Evolutionary conservation across 2,113 vertebrate species (phyloP).

Genomic region (Orycteropus afer): DNA sequence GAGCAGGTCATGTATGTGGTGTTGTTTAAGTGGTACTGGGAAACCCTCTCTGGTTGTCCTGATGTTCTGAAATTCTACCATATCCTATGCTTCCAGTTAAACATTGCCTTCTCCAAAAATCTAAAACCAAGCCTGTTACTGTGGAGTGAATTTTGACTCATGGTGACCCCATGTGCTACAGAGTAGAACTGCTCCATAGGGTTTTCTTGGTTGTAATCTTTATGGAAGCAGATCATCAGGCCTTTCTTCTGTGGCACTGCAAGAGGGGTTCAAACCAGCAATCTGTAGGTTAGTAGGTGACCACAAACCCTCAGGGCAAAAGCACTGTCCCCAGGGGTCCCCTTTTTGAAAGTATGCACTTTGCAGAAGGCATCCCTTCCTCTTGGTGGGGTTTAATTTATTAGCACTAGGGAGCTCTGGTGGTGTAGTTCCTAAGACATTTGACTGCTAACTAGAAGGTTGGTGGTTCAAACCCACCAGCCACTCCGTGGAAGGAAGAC

Average conservation of each 20-base stretch:
- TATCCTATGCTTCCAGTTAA: slow-evolving; percentile 7
- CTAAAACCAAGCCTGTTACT: background rate
- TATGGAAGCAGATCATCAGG: background rate
- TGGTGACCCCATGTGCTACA: background rate
- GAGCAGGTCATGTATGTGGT: background rate
- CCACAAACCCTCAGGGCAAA: background rate
- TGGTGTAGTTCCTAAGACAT: too few relatives aligned
- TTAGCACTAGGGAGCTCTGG: background rate
- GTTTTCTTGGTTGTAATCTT: background rate
- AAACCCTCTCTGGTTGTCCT: background rate
- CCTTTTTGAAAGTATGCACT: background rate
- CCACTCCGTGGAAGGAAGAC: too few relatives aligned
- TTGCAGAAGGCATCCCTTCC: background rate
- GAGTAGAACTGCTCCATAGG: background rate
- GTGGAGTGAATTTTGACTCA: background rate
- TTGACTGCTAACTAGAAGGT: background rate
- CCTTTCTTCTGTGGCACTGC: background rate
- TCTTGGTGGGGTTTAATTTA: slow-evolving; percentile 12
- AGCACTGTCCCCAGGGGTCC: background rate
- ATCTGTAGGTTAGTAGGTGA: background rate
- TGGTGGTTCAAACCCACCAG: background rate
- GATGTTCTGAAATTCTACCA: slow-evolving; percentile 12
- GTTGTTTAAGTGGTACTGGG: background rate
- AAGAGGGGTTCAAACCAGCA: background rate
- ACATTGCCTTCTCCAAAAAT: background rate